Base-by-base conservation (phyloP, 2,113 vertebrate genomes). In the Uropsilus gracilis region DNA sequence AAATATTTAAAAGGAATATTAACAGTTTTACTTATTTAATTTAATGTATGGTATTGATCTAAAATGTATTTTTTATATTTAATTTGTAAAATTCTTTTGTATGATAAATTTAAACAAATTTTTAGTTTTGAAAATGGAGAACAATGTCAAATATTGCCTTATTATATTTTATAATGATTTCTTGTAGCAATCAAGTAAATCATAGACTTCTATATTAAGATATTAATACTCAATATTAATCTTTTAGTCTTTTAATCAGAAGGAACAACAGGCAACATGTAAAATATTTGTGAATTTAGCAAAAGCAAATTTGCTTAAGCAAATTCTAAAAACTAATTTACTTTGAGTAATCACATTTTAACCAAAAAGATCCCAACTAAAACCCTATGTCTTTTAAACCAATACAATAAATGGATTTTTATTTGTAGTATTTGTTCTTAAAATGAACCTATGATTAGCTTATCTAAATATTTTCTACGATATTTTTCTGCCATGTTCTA, bases 161-260 rank as follows among this genome's bases (percentile, higher is more conserved):
- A 50, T 95, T 95, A 14, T 94, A 89, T 90, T 97, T 95, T 92
- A 94, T 96, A 96, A 77, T 93, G 94, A 95, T 77, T 50, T 98
- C 85, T 91, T 22, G 3, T 94, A 61, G 32, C 97, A 97, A 89
- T 34, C 37, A 80, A 95, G 16, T 97, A 28, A 98, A 50, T 72
- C 89, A 96, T 72, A 84, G 64, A 20, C 91, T 86, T 98, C 69
- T 89, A 83, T 94, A 69, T 96, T 91, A 93, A 96, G 5, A 0
- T 42, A 86, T 37, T 61, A 48, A 59, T 30, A 78, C 61, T 73
- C 30, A 72, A 18, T 84, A 55, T 57, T 95, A 94, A 85, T 63
- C 3, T 80, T 80, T 90, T 53, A 84, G 59, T 2, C 48, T 39
- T 81, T 71, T 87, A 46, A 50, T 63, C 24, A 88, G 17, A 5